Base-by-base conservation (phyloP, 2,113 vertebrate species). In the Siniperca knerii region DNA sequence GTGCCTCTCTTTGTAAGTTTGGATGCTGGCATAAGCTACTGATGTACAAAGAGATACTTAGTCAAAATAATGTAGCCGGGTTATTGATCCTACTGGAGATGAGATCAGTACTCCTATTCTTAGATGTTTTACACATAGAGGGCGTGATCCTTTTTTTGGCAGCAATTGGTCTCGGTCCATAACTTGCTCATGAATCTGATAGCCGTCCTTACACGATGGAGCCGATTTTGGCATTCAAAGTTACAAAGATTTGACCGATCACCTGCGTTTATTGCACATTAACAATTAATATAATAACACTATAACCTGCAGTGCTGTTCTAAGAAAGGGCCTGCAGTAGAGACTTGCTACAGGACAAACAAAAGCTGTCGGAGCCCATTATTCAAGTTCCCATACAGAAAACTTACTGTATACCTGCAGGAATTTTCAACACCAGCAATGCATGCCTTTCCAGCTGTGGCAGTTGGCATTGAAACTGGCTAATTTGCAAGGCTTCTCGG, bases 401-500 rank as follows among this genome's bases (percentile, higher is more conserved):
- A 88, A 87, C 40, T 29, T 61, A 70, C 25, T 62, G 78, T 62
- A 75, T 84, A 88, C 75, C 89, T 89, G 87, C 83, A 82, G 77
- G 83, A 81, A 62, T 86, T 77, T 81, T 75, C 78, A 46, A 48
- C 83, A 71, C 48, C 90, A 81, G 89, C 78, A 82, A 89, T 85
- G 87, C 84, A 84, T 84, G 79, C 44, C 79, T 74, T 44, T 79
- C 72, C 77, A 60, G 82, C 72, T 29, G 73, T 80, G 82, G 85
- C 92, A 87, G 84, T 84, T 91, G 89, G 83, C 92, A 86, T 78
- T 88, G 80, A 87, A 92, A 92, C 50, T 73, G 77, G 72, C 84
- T 94, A 90, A 94, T 94, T 93, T 94, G 91, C 88, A 86, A 85
- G 90, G 86, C 88, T 90, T 66, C 91, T 93, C 92, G 86, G 91